Conservation (phyloP, 2,888 invertebrate genomes). For the Ligdia adustata region DNA sequence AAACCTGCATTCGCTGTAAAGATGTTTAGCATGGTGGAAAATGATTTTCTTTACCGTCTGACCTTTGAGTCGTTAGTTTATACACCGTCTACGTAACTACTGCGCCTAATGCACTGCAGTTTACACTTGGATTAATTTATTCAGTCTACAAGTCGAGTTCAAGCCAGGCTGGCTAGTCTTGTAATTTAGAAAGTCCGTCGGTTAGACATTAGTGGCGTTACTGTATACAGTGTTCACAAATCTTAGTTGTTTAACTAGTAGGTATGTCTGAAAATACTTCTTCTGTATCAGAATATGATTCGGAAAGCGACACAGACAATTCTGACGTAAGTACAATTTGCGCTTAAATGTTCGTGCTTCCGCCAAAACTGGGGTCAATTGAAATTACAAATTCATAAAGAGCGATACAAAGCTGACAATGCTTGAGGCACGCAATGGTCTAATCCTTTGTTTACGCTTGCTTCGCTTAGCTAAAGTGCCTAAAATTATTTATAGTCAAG, state of each 20-base stretch:
- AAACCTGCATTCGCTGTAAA: conserved; percentile 19
- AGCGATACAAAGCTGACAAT: conserved; percentile 51
- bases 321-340: conserved; percentile 59
- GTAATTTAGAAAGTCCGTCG: too few species aligned
- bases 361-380: conserved; percentile 25
- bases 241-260: background rate
- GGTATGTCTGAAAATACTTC: conserved; percentile 27
- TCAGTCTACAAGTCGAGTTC: conserved; percentile 25
- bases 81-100: conserved; percentile 33
- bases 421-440: conserved; percentile 66
- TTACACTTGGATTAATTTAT: conserved; percentile 42
- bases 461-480: conserved; percentile 65
- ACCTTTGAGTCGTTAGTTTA: conserved; percentile 35
- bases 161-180: conserved; percentile 12
- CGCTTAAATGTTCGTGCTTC: conserved; percentile 23
- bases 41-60: conserved; percentile 30
- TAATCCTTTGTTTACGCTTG: conserved; percentile 78
- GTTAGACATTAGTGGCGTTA: too few species aligned
- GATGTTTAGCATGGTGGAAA: conserved; percentile 13
- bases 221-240: too few species aligned
- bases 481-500: conserved; percentile 70
- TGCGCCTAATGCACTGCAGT: conserved; percentile 53
- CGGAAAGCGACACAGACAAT: conserved; percentile 38
- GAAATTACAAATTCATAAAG: conserved; percentile 48
- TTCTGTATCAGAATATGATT: conserved; percentile 36